These are phyloP conservation scores for Perca flavescens DNA, from an alignment of 2,113 vertebrate species.

Conservation along the genomic window DNA sequence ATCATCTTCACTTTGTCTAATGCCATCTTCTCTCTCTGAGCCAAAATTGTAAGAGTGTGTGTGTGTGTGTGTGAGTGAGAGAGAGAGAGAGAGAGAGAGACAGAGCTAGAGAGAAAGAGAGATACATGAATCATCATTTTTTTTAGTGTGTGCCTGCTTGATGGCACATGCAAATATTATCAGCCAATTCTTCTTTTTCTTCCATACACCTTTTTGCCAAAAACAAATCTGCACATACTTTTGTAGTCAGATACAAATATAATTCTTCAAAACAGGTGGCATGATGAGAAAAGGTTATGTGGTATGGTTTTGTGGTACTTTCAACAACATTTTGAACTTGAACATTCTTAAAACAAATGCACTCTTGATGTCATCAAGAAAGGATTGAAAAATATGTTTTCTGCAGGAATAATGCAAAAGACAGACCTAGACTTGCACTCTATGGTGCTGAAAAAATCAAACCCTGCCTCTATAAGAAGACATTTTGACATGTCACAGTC, in stretches of 20 bases:
- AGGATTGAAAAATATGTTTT: too few species aligned
- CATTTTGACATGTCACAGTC: too few species aligned
- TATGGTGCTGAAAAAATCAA: too few species aligned
- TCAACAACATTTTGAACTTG: background rate
- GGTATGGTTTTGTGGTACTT: background rate
- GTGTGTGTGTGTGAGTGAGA: background rate
- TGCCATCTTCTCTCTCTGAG: constrained; percentile 6
- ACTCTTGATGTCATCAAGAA: too few species aligned
- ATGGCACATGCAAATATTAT: background rate
- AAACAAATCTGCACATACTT: background rate
- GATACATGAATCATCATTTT: constrained; percentile 44
- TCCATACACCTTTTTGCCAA: background rate
- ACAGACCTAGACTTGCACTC: too few species aligned
- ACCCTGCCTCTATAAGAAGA: too few species aligned
- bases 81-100: background rate
- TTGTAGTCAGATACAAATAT: background rate
- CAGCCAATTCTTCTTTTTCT: background rate
- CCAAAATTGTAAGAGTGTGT: constrained; percentile 2
- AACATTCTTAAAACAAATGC: too few species aligned
- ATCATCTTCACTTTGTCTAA: constrained; percentile 25
- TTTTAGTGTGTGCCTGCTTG: constrained; percentile 10
- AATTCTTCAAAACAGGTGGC: background rate
- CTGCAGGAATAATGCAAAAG: too few species aligned
- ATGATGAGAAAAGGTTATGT: background rate
- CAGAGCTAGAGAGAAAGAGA: background rate